Percentiles rank a stretch among this genome's conserved stretches.
Evolutionary conservation across 2,113 vertebrate species (phyloP).

Genomic region (Monarcha castaneiventris): DNA sequence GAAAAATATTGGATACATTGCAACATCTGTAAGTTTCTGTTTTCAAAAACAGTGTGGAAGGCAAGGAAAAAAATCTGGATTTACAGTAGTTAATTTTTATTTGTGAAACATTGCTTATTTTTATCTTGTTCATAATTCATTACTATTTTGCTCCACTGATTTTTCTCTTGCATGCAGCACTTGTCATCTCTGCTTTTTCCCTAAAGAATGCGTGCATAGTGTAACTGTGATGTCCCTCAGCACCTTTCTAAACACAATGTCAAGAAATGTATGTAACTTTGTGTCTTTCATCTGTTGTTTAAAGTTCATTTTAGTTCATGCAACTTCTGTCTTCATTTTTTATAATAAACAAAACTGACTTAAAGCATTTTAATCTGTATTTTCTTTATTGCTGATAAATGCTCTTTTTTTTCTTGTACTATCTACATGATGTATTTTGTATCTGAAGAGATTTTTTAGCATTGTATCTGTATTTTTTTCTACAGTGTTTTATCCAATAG

Average conservation of each 20-base stretch:
- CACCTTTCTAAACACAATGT: slow-evolving; percentile 50
- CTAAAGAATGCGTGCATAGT: not conserved
- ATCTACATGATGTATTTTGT: not conserved
- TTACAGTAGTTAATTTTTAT: not conserved
- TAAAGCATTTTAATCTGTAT: slow-evolving; percentile 63
- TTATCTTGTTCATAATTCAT: not conserved
- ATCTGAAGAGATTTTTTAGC: not conserved
- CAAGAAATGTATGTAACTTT: slow-evolving; percentile 59
- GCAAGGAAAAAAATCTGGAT: not conserved
- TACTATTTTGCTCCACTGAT: not conserved
- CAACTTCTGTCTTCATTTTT: slow-evolving; percentile 66
- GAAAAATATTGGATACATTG: not conserved
- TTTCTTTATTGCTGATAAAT: slow-evolving; percentile 70
- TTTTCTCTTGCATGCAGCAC: not conserved
- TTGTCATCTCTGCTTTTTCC: slow-evolving; percentile 42
- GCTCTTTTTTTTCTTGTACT: slow-evolving; percentile 3
- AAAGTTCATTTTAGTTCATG: slow-evolving; percentile 43
- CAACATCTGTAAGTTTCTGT: not conserved
- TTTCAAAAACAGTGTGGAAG: not conserved
- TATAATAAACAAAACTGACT: slow-evolving; percentile 76
- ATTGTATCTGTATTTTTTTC: not conserved
- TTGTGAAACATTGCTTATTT: not conserved
- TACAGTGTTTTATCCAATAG: not conserved
- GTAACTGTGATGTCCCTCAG: slow-evolving; percentile 41
- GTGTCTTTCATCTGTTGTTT: slow-evolving; percentile 63